A percentile compares a stretch with the other conserved stretches of the same genome.
Evolutionary conservation across 2,113 vertebrate genomes (phyloP).

Genomic region (Malurus cyaneus): DNA sequence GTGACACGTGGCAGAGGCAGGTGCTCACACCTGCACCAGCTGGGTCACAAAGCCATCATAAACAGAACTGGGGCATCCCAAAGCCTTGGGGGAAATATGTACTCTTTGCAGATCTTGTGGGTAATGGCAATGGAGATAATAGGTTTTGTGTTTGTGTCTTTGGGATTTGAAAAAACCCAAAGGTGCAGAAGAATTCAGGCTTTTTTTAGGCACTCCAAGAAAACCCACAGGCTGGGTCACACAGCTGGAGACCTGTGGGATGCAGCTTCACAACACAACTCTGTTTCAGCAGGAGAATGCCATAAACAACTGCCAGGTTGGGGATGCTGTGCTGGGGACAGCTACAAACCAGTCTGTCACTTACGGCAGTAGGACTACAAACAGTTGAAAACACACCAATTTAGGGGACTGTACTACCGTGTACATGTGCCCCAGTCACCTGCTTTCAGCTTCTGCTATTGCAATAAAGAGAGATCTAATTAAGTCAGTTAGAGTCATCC

Average conservation of each 20-base stretch:
- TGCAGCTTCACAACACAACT: background rate
- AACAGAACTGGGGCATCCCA: background rate
- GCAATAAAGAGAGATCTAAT: background rate
- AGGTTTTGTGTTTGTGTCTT: background rate
- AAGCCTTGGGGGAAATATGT: background rate
- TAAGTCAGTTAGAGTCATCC: background rate
- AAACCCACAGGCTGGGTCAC: background rate
- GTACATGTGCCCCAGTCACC: background rate
- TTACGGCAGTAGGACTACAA: background rate
- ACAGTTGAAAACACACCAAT: background rate
- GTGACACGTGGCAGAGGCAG: fast-evolving
- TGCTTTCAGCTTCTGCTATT: background rate
- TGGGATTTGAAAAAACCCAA: background rate
- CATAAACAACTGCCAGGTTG: background rate
- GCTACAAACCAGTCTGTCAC: background rate
- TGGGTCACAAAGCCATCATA: background rate
- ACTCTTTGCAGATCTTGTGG: background rate
- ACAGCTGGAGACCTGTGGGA: background rate
- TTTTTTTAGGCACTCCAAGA: background rate
- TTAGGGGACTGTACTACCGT: background rate
- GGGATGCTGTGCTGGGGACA: background rate
- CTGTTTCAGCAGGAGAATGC: background rate
- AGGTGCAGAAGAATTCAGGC: background rate
- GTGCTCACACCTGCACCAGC: background rate
- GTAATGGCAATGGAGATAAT: background rate